Evolutionary conservation across 2,888 invertebrate genomes (phyloP).

Genomic region (Candidula unifasciata): DNA sequence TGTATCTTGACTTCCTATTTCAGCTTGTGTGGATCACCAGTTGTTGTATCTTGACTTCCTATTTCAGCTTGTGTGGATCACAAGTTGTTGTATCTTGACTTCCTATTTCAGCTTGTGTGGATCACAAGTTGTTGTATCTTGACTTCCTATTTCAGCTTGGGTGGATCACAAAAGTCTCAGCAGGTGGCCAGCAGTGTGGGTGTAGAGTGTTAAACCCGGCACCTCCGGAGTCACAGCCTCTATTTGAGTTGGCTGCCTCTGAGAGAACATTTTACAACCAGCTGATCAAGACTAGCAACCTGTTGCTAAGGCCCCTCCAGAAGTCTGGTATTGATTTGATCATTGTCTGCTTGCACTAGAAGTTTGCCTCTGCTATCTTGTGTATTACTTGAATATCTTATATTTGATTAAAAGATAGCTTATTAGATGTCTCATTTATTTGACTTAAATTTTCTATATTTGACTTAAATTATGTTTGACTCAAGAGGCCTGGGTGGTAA

Average conservation of each 20-base stretch:
- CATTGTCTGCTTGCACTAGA: too few species aligned
- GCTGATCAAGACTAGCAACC: conserved; percentile 65
- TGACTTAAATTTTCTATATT: too few species aligned
- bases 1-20: too few species aligned
- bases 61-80: conserved; percentile 65
- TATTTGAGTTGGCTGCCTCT: conserved; percentile 74
- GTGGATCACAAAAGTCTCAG: conserved; percentile 70
- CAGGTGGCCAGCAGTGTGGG: conserved; percentile 74
- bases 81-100: conserved; percentile 53
- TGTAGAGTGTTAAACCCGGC: conserved; percentile 63
- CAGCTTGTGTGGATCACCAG: too few species aligned
- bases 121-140: background rate
- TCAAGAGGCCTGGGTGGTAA: too few species aligned
- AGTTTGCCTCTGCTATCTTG: too few species aligned
- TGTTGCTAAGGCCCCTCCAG: conserved; percentile 70
- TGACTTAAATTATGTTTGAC: too few species aligned
- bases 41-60: background rate
- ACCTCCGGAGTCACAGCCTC: conserved; percentile 49
- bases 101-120: too few species aligned
- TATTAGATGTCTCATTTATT: too few species aligned
- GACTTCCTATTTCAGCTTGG: conserved; percentile 53
- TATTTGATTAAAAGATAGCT: too few species aligned
- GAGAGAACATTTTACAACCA: conserved; percentile 71
- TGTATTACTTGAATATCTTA: too few species aligned
- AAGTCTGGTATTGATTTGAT: conserved; percentile 61